phyloP scores from a whole-genome alignment of 2,888 invertebrate genomes.

The Spatulosminthurus flaviceps region DNA sequence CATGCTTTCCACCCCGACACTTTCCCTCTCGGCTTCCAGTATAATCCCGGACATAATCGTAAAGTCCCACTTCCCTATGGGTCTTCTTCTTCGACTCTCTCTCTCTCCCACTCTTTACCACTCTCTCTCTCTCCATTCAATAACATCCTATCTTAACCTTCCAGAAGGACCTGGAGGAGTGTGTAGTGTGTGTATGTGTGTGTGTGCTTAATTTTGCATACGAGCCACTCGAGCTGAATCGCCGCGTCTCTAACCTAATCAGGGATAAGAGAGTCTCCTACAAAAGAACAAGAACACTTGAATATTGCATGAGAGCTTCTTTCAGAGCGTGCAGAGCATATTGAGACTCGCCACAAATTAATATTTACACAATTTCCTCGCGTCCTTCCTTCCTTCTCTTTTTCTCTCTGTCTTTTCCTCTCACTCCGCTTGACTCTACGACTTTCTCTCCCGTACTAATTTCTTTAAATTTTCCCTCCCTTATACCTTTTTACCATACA shows the following conservation, averaged over 20 bases:
- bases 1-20: neutral
- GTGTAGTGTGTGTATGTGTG: too few relatives aligned
- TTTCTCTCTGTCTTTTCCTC: neutral
- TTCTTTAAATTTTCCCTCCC: neutral
- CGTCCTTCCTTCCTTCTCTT: neutral
- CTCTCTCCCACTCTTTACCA: constrained; percentile 1
- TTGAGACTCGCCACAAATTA: constrained; percentile 23
- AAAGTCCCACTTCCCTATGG: constrained; percentile 14
- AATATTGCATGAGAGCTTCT: constrained; percentile 12
- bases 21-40: neutral
- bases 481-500: neutral
- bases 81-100: constrained; percentile 5
- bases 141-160: neutral
- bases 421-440: neutral
- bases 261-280: neutral
- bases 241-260: neutral
- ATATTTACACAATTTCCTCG: constrained; percentile 14
- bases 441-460: constrained; percentile 6
- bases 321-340: constrained; percentile 2
- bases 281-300: constrained; percentile 22
- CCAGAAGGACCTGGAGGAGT: neutral
- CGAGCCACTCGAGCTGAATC: constrained; percentile 23
- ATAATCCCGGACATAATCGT: constrained; percentile 42
- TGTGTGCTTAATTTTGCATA: constrained; percentile 29
- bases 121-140: neutral